Evolutionary conservation across 2,797 vertebrate species (phyloP), one percentile per base, ranked within the genome.

Genomic region (Tenualosa thibaudeaui): DNA sequence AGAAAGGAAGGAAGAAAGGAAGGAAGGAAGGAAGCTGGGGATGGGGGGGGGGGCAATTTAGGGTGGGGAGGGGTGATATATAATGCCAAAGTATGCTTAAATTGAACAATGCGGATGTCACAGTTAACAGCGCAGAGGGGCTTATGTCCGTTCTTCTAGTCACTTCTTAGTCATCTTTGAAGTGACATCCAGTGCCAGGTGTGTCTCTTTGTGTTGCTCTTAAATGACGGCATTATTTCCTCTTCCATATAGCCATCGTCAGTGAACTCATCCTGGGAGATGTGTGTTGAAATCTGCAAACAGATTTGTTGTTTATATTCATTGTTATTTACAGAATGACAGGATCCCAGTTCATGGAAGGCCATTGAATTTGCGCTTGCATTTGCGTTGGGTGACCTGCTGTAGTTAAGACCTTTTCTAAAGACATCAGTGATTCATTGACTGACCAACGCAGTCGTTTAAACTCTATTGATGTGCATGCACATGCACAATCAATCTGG

Each of bases 91-190:
- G 88, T 87, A 86, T 81, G 91, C 91, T 91, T 90, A 93, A 93
- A 94, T 94, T 93, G 89, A 93, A 92, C 89, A 88, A 90, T 85
- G 90, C 89, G 88, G 85, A 85, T 87, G 88, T 89, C 92, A 93
- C 90, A 92, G 93, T 92, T 93, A 91, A 92, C 87, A 88, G 86
- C 1, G 19, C 6, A 4, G 71, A 43, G 17, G 71, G 71, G 71
- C 71, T 78, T 78, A 78, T 78, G 71, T 78, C 40, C 71, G 40
- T 46, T 78, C 71, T n/a, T 78, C 40, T 40, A 78, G 37, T 46
- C 7, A 19, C 15, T 1, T 37, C 31, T 5, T 75, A 7, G 71
- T 78, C 71, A 12, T 71, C 68, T 40, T 4, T 13, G 68, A 8
- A 13, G 40, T 71, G 31, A 71, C 68, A 40, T 17, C 68, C 15